phyloP scores from a whole-genome alignment of 2,113 vertebrate species.

The Phoxinus phoxinus region DNA sequence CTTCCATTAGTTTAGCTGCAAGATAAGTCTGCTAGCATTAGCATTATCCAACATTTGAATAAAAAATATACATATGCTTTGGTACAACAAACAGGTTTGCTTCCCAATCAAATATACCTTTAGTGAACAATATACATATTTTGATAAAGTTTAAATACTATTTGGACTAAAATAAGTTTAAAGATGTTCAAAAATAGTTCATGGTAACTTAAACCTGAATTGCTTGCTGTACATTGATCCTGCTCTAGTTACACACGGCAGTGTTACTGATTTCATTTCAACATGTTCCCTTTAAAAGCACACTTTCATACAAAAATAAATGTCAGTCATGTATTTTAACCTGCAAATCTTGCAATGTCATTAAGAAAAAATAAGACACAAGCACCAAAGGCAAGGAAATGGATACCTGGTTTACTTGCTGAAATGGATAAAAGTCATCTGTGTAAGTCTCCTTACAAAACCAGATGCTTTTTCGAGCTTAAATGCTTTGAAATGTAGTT shows the following conservation, averaged over 20 bases:
- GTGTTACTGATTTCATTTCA: background rate
- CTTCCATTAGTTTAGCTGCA: slow-evolving; percentile 28
- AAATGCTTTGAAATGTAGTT: slow-evolving; percentile 21
- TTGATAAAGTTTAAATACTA: slow-evolving; percentile 72
- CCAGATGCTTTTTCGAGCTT: background rate
- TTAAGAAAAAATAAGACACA: background rate
- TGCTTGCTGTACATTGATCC: slow-evolving; percentile 48
- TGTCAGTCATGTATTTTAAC: slow-evolving; percentile 4
- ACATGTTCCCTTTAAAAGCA: slow-evolving; percentile 30
- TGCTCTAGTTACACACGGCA: background rate
- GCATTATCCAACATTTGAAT: slow-evolving; percentile 39
- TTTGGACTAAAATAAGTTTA: slow-evolving; percentile 55
- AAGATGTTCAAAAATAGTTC: slow-evolving; percentile 57
- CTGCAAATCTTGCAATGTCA: background rate
- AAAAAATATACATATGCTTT: slow-evolving; percentile 67
- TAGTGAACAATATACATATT: slow-evolving; percentile 68
- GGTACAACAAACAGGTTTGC: slow-evolving; percentile 59
- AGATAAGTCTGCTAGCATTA: slow-evolving; percentile 25
- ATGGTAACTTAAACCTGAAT: slow-evolving; percentile 10
- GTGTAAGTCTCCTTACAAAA: background rate
- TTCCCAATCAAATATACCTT: slow-evolving; percentile 60
- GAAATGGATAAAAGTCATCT: background rate
- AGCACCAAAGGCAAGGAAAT: slow-evolving; percentile 23
- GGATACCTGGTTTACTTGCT: background rate
- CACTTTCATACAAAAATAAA: slow-evolving; percentile 27